Evolutionary conservation across 2,113 vertebrate species (phyloP).

Genomic region (Glaucidium brasilianum): DNA sequence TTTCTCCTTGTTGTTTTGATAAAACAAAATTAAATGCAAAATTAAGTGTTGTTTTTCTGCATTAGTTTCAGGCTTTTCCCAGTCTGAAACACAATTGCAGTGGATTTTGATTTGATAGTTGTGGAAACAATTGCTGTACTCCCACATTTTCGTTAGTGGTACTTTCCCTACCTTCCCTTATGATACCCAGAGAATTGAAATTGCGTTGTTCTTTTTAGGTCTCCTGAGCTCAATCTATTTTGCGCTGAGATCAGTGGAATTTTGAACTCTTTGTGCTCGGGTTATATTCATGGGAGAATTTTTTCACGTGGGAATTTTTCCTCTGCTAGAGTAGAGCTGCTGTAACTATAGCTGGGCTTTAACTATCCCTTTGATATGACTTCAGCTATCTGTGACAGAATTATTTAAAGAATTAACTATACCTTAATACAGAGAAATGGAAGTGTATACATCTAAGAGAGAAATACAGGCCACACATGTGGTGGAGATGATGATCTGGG

Average conservation of each 20-base stretch:
- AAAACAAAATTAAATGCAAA: not conserved
- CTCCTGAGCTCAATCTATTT: not conserved
- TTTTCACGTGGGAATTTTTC: not conserved
- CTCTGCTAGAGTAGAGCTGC: not conserved
- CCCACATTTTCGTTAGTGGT: not conserved
- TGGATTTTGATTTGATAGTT: not conserved
- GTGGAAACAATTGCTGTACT: constrained; percentile 22
- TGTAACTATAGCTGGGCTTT: not conserved
- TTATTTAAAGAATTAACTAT: constrained; percentile 21
- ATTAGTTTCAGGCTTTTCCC: not conserved
- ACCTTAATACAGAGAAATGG: not conserved
- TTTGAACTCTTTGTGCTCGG: not conserved
- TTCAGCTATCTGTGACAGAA: not conserved
- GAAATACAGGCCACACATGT: not conserved
- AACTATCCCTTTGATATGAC: not conserved
- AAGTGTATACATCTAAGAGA: not conserved
- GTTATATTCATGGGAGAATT: not conserved
- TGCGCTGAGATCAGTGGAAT: not conserved
- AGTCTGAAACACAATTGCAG: not conserved
- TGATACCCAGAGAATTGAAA: not conserved
- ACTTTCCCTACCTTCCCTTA: not conserved
- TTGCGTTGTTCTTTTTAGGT: not conserved
- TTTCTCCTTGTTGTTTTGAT: not conserved
- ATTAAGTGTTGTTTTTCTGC: not conserved
- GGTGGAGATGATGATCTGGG: not conserved